A percentile compares a stretch with the other conserved stretches of the same genome.
Conservation (phyloP, 2,797 vertebrate species). For the Tenualosa ilisha region DNA sequence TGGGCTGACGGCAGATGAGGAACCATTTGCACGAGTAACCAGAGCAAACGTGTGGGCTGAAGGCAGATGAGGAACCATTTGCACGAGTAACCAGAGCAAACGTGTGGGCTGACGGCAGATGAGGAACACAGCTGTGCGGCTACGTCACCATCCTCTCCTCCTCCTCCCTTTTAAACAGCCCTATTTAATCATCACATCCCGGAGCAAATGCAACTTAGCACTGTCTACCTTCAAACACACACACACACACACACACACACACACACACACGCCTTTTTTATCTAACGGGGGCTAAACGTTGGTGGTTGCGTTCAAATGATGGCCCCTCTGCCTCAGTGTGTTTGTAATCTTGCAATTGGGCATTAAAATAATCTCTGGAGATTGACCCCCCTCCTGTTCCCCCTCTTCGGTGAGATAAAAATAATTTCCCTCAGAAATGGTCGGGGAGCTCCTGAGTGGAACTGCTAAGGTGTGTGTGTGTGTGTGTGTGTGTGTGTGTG, state of each 20-base stretch:
- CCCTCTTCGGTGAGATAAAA: not conserved
- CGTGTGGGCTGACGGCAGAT: too few relatives aligned
- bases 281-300: not conserved
- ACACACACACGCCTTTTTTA: not conserved
- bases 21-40: too few relatives aligned
- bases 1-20: too few relatives aligned
- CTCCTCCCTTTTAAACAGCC: not conserved
- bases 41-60: too few relatives aligned
- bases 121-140: too few relatives aligned
- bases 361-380: not conserved
- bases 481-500: not conserved
- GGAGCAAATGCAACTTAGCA: not conserved
- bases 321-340: not conserved
- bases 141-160: not conserved
- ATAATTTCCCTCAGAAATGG: not conserved
- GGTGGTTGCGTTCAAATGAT: not conserved
- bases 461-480: not conserved
- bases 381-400: not conserved
- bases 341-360: not conserved
- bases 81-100: too few relatives aligned
- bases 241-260: not conserved
- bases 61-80: too few relatives aligned
- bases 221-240: not conserved
- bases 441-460: not conserved
- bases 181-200: not conserved